These are phyloP conservation scores for Oryzias dopingdopingensis DNA, from an alignment of 2,797 vertebrate species.

Conservation along the genomic window DNA sequence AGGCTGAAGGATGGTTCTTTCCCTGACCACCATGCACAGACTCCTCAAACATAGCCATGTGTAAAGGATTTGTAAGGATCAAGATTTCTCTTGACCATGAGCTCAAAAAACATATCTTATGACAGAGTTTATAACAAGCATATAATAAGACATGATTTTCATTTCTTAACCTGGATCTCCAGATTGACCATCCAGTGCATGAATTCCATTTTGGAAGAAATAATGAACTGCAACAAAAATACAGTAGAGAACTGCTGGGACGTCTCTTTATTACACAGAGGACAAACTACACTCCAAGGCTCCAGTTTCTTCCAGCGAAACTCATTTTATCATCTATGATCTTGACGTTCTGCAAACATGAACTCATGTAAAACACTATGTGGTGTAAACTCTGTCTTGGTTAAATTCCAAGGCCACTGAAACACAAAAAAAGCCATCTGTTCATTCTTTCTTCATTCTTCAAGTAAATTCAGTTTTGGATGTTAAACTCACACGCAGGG, in stretches of 20 bases:
- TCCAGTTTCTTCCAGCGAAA: slow-evolving; percentile 18
- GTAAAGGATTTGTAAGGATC: slow-evolving; percentile 49
- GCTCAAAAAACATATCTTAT: slow-evolving; percentile 41
- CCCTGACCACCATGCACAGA: slow-evolving; percentile 45
- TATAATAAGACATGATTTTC: slow-evolving; percentile 47
- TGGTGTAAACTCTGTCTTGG: slow-evolving; percentile 19
- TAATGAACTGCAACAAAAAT: not conserved
- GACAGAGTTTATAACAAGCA: slow-evolving; percentile 42
- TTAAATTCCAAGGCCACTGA: slow-evolving; percentile 32
- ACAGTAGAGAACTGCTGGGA: too few species aligned
- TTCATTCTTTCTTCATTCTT: slow-evolving; percentile 18
- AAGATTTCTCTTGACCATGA: slow-evolving; percentile 40
- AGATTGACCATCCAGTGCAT: slow-evolving; percentile 56
- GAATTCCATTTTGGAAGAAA: slow-evolving; percentile 20
- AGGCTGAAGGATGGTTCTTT: slow-evolving; percentile 55
- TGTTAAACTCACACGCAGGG: slow-evolving; percentile 25
- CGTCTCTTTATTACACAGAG: slow-evolving; percentile 13
- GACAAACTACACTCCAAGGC: slow-evolving; percentile 8
- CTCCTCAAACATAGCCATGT: slow-evolving; percentile 64
- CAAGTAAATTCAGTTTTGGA: slow-evolving; percentile 21
- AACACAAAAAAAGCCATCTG: slow-evolving; percentile 33
- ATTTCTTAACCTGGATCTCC: slow-evolving; percentile 53
- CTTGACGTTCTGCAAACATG: slow-evolving; percentile 9
- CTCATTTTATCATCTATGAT: slow-evolving; percentile 20
- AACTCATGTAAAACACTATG: slow-evolving; percentile 16